Evolutionary conservation across 2,888 invertebrate species (phyloP).

Genomic region (Galerucella nymphaeae): DNA sequence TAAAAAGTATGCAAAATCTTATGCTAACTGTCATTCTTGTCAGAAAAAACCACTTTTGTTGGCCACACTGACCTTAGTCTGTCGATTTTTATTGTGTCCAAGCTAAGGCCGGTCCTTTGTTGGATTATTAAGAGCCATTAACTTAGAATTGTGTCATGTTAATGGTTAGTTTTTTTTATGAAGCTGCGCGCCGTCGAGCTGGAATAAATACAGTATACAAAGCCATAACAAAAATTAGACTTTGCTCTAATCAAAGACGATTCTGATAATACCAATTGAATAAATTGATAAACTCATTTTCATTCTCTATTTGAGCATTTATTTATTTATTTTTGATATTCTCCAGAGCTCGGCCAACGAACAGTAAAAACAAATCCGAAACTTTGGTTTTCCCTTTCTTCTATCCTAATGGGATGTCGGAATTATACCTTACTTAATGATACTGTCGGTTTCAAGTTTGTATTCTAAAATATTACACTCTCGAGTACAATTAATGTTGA

Average conservation of each 20-base stretch:
- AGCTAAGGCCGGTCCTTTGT: neutral
- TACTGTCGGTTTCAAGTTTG: slow-evolving; percentile 52
- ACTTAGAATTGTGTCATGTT: slow-evolving; percentile 25
- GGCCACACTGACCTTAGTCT: no score
- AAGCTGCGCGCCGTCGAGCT: neutral
- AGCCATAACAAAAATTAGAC: neutral
- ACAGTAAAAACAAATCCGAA: slow-evolving; percentile 32
- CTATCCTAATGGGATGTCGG: slow-evolving; percentile 45
- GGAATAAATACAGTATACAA: neutral
- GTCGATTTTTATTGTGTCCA: no score
- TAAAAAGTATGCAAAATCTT: no score
- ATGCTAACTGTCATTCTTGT: no score
- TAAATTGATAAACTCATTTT: neutral
- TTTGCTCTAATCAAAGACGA: neutral
- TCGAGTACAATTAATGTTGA: slow-evolving; percentile 53
- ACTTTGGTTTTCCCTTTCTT: slow-evolving; percentile 39
- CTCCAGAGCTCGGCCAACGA: slow-evolving; percentile 22
- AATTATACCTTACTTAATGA: slow-evolving; percentile 50
- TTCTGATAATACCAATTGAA: no score
- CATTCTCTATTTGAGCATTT: slow-evolving; percentile 19
- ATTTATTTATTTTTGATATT: slow-evolving; percentile 31
- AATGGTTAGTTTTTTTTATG: slow-evolving; percentile 22
- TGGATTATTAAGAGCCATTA: slow-evolving; percentile 28
- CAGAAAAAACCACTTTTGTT: no score
- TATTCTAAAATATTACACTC: slow-evolving; percentile 52